Evolutionary conservation across 2,797 vertebrate genomes (phyloP).

Genomic region (Pitangus sulphuratus): DNA sequence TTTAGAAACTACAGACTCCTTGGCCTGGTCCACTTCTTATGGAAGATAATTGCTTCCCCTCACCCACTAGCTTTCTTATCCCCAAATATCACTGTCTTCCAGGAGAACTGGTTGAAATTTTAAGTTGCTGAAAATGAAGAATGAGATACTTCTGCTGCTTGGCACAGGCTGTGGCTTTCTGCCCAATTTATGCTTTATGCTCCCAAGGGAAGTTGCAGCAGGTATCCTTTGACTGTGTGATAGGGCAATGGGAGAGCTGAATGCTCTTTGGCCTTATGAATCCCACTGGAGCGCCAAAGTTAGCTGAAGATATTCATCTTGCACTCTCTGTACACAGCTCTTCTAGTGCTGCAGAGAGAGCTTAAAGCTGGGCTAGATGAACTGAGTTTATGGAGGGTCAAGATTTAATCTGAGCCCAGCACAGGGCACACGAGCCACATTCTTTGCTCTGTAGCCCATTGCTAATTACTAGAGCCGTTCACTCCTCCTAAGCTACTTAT

Average conservation of each 20-base stretch:
- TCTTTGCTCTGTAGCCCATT: background rate
- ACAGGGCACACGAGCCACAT: rapidly evolving
- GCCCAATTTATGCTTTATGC: background rate
- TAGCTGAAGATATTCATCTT: background rate
- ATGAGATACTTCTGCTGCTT: background rate
- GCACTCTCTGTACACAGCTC: rapidly evolving
- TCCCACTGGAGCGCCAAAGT: background rate
- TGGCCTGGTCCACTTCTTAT: background rate
- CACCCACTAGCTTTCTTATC: background rate
- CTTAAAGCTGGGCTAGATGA: background rate
- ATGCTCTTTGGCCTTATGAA: background rate
- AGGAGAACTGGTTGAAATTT: background rate
- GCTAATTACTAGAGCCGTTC: background rate
- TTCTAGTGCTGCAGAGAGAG: background rate
- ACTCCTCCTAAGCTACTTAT: background rate
- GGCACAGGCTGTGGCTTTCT: background rate
- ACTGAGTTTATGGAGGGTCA: background rate
- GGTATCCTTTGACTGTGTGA: background rate
- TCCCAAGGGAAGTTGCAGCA: background rate
- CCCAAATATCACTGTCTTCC: background rate
- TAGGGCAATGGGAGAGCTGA: background rate
- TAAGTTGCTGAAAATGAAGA: background rate
- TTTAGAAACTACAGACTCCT: background rate
- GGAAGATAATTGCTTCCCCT: background rate
- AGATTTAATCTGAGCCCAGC: background rate